Evolutionary conservation across 2,797 vertebrate genomes (phyloP).

Genomic region (Cercopithecus hamlyni): DNA sequence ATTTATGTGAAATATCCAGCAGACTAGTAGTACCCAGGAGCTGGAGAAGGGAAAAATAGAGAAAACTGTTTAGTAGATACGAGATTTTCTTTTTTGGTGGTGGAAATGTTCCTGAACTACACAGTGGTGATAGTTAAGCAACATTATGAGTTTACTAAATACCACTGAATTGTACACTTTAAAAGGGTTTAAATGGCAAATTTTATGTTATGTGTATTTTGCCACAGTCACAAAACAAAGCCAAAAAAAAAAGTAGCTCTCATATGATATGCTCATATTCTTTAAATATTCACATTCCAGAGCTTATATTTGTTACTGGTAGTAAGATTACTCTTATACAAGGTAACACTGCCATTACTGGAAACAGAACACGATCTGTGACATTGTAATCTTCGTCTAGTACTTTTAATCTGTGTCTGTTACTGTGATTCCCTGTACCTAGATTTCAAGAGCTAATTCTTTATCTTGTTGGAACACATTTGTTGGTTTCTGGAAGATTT

Average conservation of each 20-base stretch:
- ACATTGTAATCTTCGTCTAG: background rate
- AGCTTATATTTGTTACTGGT: background rate
- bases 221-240: background rate
- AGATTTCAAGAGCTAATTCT: background rate
- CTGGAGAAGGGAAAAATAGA: background rate
- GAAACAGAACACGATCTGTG: background rate
- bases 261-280: background rate
- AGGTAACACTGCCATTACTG: background rate
- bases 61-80: background rate
- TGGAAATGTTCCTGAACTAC: background rate
- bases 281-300: background rate
- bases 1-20: background rate
- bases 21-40: background rate
- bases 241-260: background rate
- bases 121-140: background rate
- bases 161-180: background rate
- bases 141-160: conserved; percentile 12
- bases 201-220: background rate
- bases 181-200: background rate
- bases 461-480: background rate
- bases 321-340: background rate
- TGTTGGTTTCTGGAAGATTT: background rate
- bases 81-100: background rate
- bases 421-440: background rate
- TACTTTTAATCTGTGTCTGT: background rate